Conservation (phyloP, 2,888 invertebrate species). For the Terebella lapidaria region DNA sequence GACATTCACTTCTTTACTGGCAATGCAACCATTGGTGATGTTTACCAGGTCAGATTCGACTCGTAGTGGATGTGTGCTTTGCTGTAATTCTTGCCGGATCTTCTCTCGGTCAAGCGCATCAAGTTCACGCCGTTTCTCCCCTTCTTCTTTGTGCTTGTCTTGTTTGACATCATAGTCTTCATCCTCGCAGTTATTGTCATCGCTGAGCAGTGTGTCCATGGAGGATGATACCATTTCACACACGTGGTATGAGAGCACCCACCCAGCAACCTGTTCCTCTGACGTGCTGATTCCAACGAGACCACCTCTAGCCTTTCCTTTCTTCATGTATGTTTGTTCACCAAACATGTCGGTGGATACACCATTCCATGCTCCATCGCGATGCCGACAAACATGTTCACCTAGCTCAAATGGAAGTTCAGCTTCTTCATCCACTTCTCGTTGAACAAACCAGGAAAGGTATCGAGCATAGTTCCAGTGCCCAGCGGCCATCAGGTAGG, state of each 20-base stretch:
- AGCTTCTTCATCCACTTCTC: background rate
- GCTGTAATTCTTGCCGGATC: background rate
- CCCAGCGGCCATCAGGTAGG: no score
- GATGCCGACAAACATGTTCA: conserved; percentile 11
- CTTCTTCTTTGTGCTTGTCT: background rate
- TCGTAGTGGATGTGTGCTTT: background rate
- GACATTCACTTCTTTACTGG: conserved; percentile 5
- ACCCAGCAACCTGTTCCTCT: background rate
- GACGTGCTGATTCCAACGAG: conserved; percentile 15
- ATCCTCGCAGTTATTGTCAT: background rate
- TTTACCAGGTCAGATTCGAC: background rate
- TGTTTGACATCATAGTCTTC: no score
- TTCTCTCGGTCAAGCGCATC: conserved; percentile 2
- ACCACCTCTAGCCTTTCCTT: conserved; percentile 26
- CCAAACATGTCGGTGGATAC: conserved; percentile 32
- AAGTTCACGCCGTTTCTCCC: background rate
- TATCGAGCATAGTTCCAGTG: conserved; percentile 9
- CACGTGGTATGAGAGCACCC: background rate
- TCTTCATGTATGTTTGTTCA: conserved; percentile 37
- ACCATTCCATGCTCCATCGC: conserved; percentile 8
- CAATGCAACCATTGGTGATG: background rate
- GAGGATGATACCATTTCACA: background rate
- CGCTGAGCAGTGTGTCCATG: background rate
- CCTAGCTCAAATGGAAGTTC: conserved; percentile 2
- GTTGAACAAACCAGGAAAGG: background rate